Percentiles rank a stretch among this genome's conserved stretches.
These are phyloP conservation scores for Nothura maculosa DNA, from an alignment of 2,797 vertebrate species.

Conservation along the genomic window DNA sequence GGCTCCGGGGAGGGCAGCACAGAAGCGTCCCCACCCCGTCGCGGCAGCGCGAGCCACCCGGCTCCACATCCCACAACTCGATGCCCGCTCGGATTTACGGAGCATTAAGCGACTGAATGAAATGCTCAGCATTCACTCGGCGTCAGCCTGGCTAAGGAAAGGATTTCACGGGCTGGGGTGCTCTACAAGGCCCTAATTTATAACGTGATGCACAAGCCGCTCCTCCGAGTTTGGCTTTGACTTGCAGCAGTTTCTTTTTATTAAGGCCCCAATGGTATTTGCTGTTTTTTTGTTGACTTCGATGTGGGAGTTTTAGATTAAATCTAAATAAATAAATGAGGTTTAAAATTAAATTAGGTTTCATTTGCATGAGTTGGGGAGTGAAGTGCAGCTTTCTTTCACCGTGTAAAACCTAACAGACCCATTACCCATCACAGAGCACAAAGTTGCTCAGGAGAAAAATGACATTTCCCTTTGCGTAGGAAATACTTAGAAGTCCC, in stretches of 20 bases:
- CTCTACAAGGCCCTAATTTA: conserved; percentile 75
- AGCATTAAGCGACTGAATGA: conserved; percentile 69
- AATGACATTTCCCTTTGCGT: conserved; percentile 80
- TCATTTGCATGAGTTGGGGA: conserved; percentile 38
- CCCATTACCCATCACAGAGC: conserved; percentile 55
- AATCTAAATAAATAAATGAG: conserved; percentile 73
- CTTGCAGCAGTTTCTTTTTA: conserved; percentile 74
- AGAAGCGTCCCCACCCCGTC: conserved; percentile 30
- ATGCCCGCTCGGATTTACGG: conserved; percentile 54
- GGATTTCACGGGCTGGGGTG: conserved; percentile 70
- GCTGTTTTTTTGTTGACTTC: conserved; percentile 71
- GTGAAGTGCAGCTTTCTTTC: conserved; percentile 34
- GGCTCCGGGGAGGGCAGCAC: conserved; percentile 39
- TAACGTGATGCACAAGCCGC: conserved; percentile 57
- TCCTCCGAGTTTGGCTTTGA: conserved; percentile 67
- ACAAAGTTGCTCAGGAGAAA: conserved; percentile 64
- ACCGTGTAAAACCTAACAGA: conserved; percentile 27
- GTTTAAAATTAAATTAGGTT: conserved; percentile 69
- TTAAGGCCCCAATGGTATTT: conserved; percentile 67
- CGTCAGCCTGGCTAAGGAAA: conserved; percentile 65
- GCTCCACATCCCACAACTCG: conserved; percentile 52
- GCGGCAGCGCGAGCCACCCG: conserved; percentile 37
- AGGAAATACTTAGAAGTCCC: conserved; percentile 83
- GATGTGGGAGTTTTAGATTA: conserved; percentile 72
- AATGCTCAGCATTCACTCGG: conserved; percentile 64